Percentiles rank a stretch among this genome's conserved stretches.
Evolutionary conservation across 2,113 vertebrate genomes (phyloP).

Genomic region (Turnix velox): DNA sequence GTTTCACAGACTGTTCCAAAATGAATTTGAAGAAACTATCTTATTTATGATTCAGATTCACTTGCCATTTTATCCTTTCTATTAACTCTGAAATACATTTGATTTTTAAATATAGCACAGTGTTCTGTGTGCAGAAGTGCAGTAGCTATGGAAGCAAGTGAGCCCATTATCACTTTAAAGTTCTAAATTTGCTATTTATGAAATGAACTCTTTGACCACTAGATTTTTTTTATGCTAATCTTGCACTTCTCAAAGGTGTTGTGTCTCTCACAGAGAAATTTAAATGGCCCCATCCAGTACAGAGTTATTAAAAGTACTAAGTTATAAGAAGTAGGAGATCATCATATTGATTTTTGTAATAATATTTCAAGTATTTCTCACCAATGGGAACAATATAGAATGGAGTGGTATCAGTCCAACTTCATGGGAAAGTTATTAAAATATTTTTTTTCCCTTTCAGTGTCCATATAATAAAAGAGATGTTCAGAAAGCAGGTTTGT

Average conservation of each 20-base stretch:
- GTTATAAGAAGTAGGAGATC: neutral
- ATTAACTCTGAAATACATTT: neutral
- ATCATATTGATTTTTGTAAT: neutral
- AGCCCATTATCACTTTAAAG: neutral
- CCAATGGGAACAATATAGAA: neutral
- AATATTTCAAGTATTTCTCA: neutral
- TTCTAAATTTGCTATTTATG: neutral
- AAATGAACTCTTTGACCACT: neutral
- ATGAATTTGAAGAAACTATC: neutral
- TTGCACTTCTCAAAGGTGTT: neutral
- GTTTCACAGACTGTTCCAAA: neutral
- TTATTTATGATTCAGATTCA: neutral
- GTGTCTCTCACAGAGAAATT: neutral
- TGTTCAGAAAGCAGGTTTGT: neutral
- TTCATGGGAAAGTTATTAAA: neutral
- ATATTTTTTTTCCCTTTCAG: neutral
- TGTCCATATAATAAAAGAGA: neutral
- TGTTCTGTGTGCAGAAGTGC: neutral
- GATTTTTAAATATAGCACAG: neutral
- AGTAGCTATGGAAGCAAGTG: neutral
- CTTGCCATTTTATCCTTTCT: neutral
- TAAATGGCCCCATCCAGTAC: neutral
- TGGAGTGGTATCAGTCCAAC: neutral
- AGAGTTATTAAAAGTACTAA: neutral
- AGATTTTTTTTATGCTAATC: neutral